These are phyloP conservation scores for Oconnorella tubifera DNA, from an alignment of 2,888 invertebrate species.

Conservation along the genomic window DNA sequence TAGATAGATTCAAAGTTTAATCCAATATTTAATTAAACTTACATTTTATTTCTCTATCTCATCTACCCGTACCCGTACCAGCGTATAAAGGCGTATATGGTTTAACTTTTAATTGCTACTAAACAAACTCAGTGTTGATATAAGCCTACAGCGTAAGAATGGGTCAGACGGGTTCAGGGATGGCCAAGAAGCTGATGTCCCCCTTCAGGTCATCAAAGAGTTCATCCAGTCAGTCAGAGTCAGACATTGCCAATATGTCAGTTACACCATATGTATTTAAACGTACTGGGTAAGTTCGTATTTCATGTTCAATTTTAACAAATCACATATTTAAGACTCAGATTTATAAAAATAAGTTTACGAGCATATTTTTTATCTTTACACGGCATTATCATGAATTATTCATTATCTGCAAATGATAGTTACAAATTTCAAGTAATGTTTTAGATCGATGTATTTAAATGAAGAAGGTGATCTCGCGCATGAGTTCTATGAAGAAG, in stretches of 20 bases:
- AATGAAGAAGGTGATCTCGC: conserved; percentile 63
- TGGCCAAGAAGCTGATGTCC: conserved; percentile 27
- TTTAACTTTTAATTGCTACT: too few relatives aligned
- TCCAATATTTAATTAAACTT: too few relatives aligned
- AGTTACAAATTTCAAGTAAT: background rate
- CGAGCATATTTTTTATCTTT: too few relatives aligned
- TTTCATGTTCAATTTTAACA: background rate
- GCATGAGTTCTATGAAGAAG: conserved; percentile 62
- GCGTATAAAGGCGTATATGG: too few relatives aligned
- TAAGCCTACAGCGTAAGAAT: too few relatives aligned
- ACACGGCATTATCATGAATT: too few relatives aligned
- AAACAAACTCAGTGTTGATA: too few relatives aligned
- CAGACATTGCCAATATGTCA: conserved; percentile 28
- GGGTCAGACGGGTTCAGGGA: conserved; percentile 33
- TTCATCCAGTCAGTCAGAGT: conserved; percentile 1
- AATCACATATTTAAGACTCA: too few relatives aligned
- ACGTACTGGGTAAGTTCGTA: conserved; percentile 42
- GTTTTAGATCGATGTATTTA: conserved; percentile 59
- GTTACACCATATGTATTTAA: conserved; percentile 50
- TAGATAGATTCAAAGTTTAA: too few relatives aligned
- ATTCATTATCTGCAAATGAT: background rate
- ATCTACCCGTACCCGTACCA: too few relatives aligned
- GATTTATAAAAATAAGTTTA: too few relatives aligned
- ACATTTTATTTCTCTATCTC: too few relatives aligned
- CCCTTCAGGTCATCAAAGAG: conserved; percentile 2